Evolutionary conservation across 2,888 invertebrate genomes (phyloP).

Genomic region (Gonocerus acuteangulatus): DNA sequence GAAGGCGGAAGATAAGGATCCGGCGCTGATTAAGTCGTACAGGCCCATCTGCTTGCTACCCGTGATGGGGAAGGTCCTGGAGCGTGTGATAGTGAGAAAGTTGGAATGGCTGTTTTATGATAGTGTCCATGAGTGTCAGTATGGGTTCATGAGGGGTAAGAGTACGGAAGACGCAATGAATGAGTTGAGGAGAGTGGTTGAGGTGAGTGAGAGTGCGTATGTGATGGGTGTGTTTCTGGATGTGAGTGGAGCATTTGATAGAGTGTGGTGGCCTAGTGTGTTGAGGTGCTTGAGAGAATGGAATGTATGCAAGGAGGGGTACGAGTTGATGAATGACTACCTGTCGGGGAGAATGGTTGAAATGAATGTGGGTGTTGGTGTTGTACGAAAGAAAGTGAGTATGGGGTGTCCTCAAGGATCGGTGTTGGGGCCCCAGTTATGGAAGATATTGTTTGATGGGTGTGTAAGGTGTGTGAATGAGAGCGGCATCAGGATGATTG

Average conservation of each 20-base stretch:
- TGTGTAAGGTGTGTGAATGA: not conserved
- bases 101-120: not conserved
- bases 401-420: conserved; percentile 7
- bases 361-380: not conserved
- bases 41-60: conserved; percentile 19
- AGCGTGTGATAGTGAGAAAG: conserved; percentile 17
- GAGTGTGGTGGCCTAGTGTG: conserved; percentile 2
- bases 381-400: not conserved
- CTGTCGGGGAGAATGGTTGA: not conserved
- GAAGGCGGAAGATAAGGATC: conserved; percentile 6
- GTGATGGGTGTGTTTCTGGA: conserved; percentile 12
- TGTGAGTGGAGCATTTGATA: conserved; percentile 12
- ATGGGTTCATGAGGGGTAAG: conserved; percentile 25
- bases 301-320: not conserved
- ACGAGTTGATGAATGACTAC: not conserved
- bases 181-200: not conserved
- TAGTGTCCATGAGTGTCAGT: conserved; percentile 18
- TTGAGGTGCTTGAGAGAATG: not conserved
- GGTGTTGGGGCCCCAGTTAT: conserved; percentile 12
- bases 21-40: not conserved
- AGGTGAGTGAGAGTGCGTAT: not conserved
- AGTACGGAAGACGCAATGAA: conserved; percentile 29
- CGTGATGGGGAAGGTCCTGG: conserved; percentile 29
- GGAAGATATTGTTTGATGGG: conserved; percentile 8
- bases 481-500: not conserved